Evolutionary conservation across 2,113 vertebrate species (phyloP).

Genomic region (Cyanistes caeruleus): DNA sequence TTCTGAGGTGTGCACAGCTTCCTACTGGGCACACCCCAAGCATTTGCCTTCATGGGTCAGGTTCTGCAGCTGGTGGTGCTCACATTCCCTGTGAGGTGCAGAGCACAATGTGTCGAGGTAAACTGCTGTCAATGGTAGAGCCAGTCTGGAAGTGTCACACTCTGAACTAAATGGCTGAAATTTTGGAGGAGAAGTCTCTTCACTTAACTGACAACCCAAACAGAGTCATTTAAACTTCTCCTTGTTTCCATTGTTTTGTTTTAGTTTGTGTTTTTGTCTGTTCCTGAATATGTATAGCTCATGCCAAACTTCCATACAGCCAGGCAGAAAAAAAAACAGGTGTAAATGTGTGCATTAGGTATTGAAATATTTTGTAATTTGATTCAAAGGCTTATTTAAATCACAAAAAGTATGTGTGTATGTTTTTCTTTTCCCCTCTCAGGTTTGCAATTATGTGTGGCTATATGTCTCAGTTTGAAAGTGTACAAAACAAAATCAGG

Average conservation of each 20-base stretch:
- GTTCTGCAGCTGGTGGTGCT: neutral
- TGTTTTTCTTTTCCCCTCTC: slow-evolving; percentile 66
- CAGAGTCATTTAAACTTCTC: neutral
- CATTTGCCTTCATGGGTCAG: neutral
- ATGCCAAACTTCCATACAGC: neutral
- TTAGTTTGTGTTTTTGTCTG: neutral
- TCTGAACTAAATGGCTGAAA: neutral
- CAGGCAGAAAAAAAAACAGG: neutral
- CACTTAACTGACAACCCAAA: neutral
- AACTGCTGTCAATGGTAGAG: neutral
- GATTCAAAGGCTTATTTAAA: slow-evolving; percentile 47
- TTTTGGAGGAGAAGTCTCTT: neutral
- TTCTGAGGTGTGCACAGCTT: neutral
- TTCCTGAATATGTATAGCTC: neutral
- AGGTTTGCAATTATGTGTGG: slow-evolving; percentile 97
- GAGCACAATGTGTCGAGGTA: neutral
- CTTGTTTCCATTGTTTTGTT: neutral
- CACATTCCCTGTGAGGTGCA: fast-evolving
- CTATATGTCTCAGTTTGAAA: slow-evolving; percentile 91
- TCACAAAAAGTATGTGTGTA: slow-evolving; percentile 65
- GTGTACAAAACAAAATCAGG: slow-evolving; percentile 94
- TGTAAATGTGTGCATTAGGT: slow-evolving; percentile 27
- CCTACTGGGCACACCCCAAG: neutral
- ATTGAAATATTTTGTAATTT: slow-evolving; percentile 44
- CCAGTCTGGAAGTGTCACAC: neutral